phyloP scores from a whole-genome alignment of 1,140 invertebrate genomes.

The Scaptomyza montana region DNA sequence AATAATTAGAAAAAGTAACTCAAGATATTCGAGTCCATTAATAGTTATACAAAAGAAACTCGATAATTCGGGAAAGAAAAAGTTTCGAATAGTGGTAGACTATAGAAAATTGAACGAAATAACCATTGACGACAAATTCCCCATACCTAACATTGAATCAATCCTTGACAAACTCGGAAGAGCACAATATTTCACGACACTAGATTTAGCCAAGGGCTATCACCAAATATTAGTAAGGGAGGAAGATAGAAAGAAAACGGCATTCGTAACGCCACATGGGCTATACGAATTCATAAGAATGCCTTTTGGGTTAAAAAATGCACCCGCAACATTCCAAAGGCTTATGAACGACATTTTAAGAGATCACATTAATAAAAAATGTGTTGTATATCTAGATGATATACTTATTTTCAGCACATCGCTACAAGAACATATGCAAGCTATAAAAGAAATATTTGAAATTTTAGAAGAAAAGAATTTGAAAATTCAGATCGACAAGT shows the following conservation, averaged over 20 bases:
- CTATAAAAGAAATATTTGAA: constrained; percentile 25
- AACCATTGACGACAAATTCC: too few species aligned
- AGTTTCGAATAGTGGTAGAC: too few species aligned
- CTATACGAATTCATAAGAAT: constrained; percentile 39
- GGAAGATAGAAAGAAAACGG: constrained; percentile 44
- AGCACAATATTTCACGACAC: constrained; percentile 20
- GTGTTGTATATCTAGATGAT: constrained; percentile 45
- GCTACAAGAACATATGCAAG: constrained; percentile 30
- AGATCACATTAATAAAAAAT: constrained; percentile 28
- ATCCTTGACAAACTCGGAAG: too few species aligned
- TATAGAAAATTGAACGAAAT: too few species aligned
- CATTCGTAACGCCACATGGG: constrained; percentile 42
- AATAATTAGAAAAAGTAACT: too few species aligned
- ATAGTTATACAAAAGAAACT: too few species aligned
- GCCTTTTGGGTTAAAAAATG: constrained; percentile 39
- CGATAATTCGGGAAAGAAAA: too few species aligned
- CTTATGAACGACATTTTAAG: constrained; percentile 27
- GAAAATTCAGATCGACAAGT: constrained; percentile 23
- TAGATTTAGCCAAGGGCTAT: constrained; percentile 47
- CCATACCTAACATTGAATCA: too few species aligned
- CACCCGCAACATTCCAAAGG: constrained; percentile 33
- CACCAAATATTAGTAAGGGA: constrained; percentile 53
- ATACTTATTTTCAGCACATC: constrained; percentile 49
- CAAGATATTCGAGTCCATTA: too few species aligned
- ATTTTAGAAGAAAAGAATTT: constrained; percentile 22